Evolutionary conservation across 2,888 invertebrate species (phyloP), one percentile per base, ranked within the genome.

Genomic region (Thumatha senex): DNA sequence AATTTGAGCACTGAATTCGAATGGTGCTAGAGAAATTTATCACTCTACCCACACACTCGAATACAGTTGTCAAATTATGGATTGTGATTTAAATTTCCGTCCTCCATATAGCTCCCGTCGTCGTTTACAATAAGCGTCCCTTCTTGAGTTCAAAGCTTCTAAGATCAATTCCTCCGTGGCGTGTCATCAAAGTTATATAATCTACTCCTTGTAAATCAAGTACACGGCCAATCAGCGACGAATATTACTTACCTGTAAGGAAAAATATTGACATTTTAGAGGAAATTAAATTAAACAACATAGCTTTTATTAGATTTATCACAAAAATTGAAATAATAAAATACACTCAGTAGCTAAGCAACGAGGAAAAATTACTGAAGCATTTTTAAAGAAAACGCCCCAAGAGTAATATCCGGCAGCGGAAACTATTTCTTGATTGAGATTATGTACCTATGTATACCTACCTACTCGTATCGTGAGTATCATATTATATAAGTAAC

Each of bases 1-100:
- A 65, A 85, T 87, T 91, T 86, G 80, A 91, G 92, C 90, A 92
- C 92, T 92, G 92, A 92, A 94, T 94, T 94, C 93, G 93, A 93
- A 94, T 94, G 94, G 94, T 94, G 94, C 94, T 94, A 94, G 94
- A 94, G 85, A 85, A 85, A 75, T 60, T 61, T 63, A 75, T 66
- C 70, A 93, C 87, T 94, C 94, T 93, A 90, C 75, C 84, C 94
- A 94, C 94, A 90, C 93, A 92, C 90, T 92, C 92, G 93, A 94
- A 94, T 93, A 84, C 94, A 94, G 94, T 93, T 86, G 92, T 92
- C 94, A 90, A 90, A 92, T 80, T 67, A 82, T 85, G 88, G 89
- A 59, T 54, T 14, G 30, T 42, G 41, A 46, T 42, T 42, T 39
- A 31, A 40, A 51, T 44, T 46, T 15, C 18, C 39, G 11, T n/a